phyloP scores from a whole-genome alignment of 2,888 invertebrate genomes.

The Limnephilus lunatus region DNA sequence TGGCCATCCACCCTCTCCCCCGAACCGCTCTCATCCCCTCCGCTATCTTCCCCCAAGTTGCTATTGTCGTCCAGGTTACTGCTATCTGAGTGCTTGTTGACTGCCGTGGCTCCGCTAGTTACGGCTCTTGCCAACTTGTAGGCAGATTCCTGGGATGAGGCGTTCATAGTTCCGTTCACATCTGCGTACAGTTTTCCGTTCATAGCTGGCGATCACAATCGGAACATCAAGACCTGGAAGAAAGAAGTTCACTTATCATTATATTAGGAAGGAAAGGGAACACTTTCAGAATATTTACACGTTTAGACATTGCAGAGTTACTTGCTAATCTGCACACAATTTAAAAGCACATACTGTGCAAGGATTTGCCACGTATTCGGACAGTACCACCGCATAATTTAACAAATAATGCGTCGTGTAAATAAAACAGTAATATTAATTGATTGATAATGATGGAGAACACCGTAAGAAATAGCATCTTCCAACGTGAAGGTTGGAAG shows the following conservation, averaged over 20 bases:
- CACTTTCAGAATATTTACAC: not conserved
- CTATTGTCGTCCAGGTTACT: conserved; percentile 68
- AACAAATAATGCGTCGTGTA: too few species aligned
- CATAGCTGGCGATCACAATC: not conserved
- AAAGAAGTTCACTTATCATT: not conserved
- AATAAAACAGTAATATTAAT: too few species aligned
- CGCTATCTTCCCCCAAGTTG: conserved; percentile 67
- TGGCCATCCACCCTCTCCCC: not conserved
- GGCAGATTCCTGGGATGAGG: conserved; percentile 66
- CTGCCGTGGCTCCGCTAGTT: conserved; percentile 63
- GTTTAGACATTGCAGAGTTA: not conserved
- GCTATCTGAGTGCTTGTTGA: conserved; percentile 66
- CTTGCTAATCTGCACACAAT: too few species aligned
- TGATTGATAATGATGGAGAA: too few species aligned
- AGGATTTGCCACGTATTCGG: too few species aligned
- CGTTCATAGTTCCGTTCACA: conserved; percentile 70
- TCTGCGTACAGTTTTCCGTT: conserved; percentile 3
- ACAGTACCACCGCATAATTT: too few species aligned
- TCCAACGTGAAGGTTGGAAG: too few species aligned
- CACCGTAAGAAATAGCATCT: too few species aligned
- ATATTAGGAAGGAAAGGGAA: not conserved
- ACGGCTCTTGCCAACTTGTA: conserved; percentile 62
- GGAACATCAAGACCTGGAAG: conserved; percentile 13
- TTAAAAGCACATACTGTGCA: too few species aligned
- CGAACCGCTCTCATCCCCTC: not conserved